These are phyloP conservation scores for Aegypius monachus DNA, from an alignment of 2,113 vertebrate species.

Conservation along the genomic window DNA sequence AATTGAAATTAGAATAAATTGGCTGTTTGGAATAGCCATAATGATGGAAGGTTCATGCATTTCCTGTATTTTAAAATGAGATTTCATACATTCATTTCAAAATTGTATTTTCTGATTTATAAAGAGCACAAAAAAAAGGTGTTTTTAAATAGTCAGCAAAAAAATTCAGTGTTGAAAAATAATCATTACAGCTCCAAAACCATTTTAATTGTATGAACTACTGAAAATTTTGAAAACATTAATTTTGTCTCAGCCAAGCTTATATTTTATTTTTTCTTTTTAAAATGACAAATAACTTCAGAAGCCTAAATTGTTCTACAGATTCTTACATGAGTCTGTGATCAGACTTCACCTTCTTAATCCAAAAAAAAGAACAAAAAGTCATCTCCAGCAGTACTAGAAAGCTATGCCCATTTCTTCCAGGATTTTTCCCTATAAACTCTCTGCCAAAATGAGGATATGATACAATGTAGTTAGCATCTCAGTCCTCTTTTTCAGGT, in stretches of 20 bases:
- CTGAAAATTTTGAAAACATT: not conserved
- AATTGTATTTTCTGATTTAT: not conserved
- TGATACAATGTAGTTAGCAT: not conserved
- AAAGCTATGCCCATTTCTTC: not conserved
- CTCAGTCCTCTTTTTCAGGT: not conserved
- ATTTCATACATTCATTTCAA: not conserved
- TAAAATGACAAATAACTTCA: not conserved
- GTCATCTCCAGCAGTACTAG: not conserved
- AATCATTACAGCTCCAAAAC: not conserved
- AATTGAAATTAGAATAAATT: not conserved
- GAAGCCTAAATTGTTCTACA: not conserved
- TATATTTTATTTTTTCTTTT: not conserved
- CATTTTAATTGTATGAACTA: not conserved
- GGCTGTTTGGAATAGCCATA: not conserved
- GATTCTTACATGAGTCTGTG: not conserved
- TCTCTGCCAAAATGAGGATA: not conserved
- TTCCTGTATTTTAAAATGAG: not conserved
- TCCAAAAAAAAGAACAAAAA: not conserved
- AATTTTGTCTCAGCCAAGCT: not conserved
- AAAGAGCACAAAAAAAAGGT: rapidly evolving
- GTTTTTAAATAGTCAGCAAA: not conserved
- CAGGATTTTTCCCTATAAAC: not conserved
- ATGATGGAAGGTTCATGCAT: not conserved
- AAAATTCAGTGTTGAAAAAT: not conserved
- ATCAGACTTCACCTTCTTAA: not conserved